Evolutionary conservation across 2,797 vertebrate genomes (phyloP), one percentile per base, ranked within the genome.

Genomic region (Mallotus villosus): DNA sequence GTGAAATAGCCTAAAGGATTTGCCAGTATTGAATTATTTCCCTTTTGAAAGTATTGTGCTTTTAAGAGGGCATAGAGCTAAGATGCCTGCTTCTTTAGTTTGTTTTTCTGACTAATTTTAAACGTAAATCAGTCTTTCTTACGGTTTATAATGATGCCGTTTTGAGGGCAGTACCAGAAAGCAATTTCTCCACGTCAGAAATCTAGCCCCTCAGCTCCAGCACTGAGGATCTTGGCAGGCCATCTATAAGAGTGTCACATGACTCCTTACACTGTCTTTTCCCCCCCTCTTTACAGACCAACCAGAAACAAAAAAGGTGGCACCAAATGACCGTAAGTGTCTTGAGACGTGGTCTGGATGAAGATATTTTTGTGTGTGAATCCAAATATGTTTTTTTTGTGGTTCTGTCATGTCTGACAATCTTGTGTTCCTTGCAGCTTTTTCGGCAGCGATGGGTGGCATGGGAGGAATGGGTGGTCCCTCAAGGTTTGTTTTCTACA

Each of bases 291-390:
- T 77, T 79, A 65, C 92, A 99, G 98, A 99, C 94, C 98, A 99
- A 88, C 98, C 98, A 86, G 98, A 99, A 91, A 95, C 97, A 70
- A 99, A 99, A 93, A 99, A 99, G 93, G 95, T 98, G 84, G 97
- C 97, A 72, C 96, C 97, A 81, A 99, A 95, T 85, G 98, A 99
- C 79, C 95, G 98, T 99, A 93, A 96, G 96, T 93, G 88, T 81
- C 60, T 17, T 3, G 4, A 3, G 69, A 2, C 61, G 2, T 8
- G 49, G 2, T 24, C 6, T 37, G 19, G 2, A 5, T 61, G 59
- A 14, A 1, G 37, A 41, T 41, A 11, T 24, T n/a, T 53, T 76
- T 22, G 41, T 57, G 27, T 72, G 21, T 62, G 29, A 24, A 68
- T 41, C 2, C 19, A 6, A 27, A 19, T 25, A 4, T 53, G 3